These are phyloP conservation scores for Tursiops truncatus DNA, from an alignment of 2,113 vertebrate species.

Conservation along the genomic window DNA sequence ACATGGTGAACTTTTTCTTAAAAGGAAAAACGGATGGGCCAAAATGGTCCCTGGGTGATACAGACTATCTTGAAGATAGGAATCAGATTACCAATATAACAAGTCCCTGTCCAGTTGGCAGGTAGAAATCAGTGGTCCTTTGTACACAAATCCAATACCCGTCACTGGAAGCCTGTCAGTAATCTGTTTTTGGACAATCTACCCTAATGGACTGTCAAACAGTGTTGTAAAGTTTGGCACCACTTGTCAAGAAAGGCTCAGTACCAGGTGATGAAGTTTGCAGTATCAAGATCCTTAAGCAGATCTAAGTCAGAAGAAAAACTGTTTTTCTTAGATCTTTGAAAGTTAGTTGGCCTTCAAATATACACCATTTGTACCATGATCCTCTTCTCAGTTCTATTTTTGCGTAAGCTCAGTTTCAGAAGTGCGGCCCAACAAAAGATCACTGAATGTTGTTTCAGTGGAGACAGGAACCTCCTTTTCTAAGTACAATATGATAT, in stretches of 20 bases:
- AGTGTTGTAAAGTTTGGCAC: neutral
- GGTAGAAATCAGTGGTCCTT: neutral
- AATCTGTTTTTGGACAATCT: neutral
- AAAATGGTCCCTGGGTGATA: neutral
- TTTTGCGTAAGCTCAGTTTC: neutral
- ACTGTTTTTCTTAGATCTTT: neutral
- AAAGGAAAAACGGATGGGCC: neutral
- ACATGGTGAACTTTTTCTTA: neutral
- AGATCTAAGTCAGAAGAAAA: neutral
- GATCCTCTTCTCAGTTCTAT: neutral
- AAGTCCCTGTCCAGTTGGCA: neutral
- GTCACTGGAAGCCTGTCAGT: neutral
- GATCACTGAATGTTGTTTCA: neutral
- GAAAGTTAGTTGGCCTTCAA: neutral
- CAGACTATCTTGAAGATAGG: neutral
- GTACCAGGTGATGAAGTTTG: neutral
- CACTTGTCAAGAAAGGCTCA: neutral
- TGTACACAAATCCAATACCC: neutral
- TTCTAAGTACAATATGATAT: neutral
- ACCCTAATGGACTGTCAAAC: neutral
- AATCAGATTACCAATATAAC: neutral
- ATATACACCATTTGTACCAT: neutral
- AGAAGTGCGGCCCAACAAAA: conserved; percentile 9
- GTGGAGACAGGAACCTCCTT: neutral
- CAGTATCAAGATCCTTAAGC: neutral